These are phyloP conservation scores for Gymnobelideus leadbeateri DNA, from an alignment of 2,113 vertebrate genomes.

Conservation along the genomic window DNA sequence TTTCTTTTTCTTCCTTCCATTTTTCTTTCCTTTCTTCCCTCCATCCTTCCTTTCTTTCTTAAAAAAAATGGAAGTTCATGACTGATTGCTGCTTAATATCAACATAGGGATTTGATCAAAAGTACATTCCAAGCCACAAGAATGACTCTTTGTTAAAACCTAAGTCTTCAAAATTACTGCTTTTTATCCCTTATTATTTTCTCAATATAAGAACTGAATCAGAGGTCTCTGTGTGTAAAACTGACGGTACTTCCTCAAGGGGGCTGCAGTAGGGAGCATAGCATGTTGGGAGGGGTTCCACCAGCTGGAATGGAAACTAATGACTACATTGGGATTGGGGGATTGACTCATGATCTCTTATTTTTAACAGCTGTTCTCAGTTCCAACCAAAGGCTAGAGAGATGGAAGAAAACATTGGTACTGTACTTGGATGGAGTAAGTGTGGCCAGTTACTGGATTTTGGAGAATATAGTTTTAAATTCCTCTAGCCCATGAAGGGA, in stretches of 20 bases:
- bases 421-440: conserved; percentile 57
- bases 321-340: conserved; percentile 46
- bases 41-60: not conserved
- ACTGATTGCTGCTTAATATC: conserved; percentile 18
- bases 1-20: not conserved
- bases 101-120: conserved; percentile 39
- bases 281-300: conserved; percentile 36
- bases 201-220: conserved; percentile 41
- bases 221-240: conserved; percentile 26
- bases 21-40: not conserved
- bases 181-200: conserved; percentile 52
- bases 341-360: conserved; percentile 82
- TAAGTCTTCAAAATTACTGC: conserved; percentile 45
- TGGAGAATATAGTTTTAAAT: conserved; percentile 45
- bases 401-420: conserved; percentile 66
- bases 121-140: conserved; percentile 32
- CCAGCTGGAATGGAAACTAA: conserved; percentile 70
- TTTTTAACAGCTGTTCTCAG: conserved; percentile 83
- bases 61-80: not conserved
- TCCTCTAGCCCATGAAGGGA: conserved; percentile 32
- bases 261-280: not conserved
- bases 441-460: conserved; percentile 39
- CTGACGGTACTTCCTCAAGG: conserved; percentile 14
- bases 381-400: conserved; percentile 74
- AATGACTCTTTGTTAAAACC: conserved; percentile 22